Conservation (phyloP, 2,113 vertebrate genomes). For the Phylloscopus trochiloides region DNA sequence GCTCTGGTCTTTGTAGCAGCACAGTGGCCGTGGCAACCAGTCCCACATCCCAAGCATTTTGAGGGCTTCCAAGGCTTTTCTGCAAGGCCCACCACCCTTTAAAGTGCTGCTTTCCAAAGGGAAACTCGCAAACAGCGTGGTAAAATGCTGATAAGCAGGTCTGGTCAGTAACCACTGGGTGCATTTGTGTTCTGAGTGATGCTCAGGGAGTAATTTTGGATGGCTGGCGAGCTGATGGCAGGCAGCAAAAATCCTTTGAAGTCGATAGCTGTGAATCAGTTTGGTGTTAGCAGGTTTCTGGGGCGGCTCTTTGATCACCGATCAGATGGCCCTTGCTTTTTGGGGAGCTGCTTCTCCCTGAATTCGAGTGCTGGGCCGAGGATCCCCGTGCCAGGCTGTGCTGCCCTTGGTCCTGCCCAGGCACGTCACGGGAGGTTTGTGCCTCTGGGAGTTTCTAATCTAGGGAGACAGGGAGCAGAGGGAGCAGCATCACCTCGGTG, state of each 20-base stretch:
- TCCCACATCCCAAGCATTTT: not conserved
- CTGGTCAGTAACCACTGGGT: not conserved
- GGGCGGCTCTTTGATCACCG: not conserved
- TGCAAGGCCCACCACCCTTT: not conserved
- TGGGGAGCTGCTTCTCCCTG: not conserved
- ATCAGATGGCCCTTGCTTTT: not conserved
- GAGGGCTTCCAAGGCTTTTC: not conserved
- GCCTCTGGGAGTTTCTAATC: not conserved
- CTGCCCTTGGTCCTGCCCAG: not conserved
- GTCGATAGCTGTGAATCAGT: not conserved
- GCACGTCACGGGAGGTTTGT: not conserved
- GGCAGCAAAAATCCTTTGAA: constrained; percentile 5
- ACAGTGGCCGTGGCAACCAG: not conserved
- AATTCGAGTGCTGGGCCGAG: fast-evolving
- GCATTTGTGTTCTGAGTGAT: not conserved
- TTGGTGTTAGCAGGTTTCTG: constrained; percentile 8
- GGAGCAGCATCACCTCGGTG: not conserved
- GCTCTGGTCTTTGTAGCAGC: not conserved
- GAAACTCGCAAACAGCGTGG: not conserved
- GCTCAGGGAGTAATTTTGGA: not conserved
- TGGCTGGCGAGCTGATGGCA: not conserved
- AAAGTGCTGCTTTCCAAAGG: not conserved
- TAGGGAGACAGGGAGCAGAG: not conserved
- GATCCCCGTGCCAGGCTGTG: not conserved
- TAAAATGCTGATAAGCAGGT: not conserved